A percentile compares a stretch with the other conserved stretches of the same genome.
Evolutionary conservation across 2,888 invertebrate species (phyloP).

Genomic region (Ennomos fuscantarius): DNA sequence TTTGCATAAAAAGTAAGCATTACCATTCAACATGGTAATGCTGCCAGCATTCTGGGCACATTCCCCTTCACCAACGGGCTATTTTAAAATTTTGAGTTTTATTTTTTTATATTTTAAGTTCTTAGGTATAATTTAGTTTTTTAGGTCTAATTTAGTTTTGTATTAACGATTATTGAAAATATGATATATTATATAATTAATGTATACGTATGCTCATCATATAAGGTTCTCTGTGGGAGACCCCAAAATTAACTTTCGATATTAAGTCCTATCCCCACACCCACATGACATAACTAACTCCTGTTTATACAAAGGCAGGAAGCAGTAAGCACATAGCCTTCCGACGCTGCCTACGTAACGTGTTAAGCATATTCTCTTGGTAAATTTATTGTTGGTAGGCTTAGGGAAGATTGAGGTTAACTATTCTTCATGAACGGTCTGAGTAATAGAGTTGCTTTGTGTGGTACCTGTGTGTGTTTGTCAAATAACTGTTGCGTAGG

Average conservation of each 20-base stretch:
- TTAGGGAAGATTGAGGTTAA: constrained; percentile 59
- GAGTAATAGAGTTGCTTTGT: constrained; percentile 33
- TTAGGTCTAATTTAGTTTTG: no score
- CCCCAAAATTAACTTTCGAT: constrained; percentile 52
- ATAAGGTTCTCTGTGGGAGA: constrained; percentile 44
- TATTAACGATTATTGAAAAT: no score
- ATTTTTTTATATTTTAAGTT: no score
- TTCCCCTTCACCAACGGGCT: no score
- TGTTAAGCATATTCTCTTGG: constrained; percentile 56
- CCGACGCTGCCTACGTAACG: constrained; percentile 36
- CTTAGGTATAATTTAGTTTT: no score
- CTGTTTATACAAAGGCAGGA: constrained; percentile 19
- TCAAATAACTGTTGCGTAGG: constrained; percentile 25
- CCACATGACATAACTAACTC: constrained; percentile 27
- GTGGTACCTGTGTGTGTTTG: constrained; percentile 31
- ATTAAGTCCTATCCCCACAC: constrained; percentile 44
- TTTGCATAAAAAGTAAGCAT: no score
- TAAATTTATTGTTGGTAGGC: constrained; percentile 61
- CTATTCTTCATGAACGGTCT: constrained; percentile 41
- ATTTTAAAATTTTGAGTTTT: no score
- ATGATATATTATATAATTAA: background rate
- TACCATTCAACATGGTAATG: no score
- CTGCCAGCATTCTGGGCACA: no score
- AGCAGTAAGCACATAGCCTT: constrained; percentile 17
- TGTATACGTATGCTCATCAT: constrained; percentile 12